A percentile compares a stretch with the other conserved stretches of the same genome.
Conservation (phyloP, 2,888 invertebrate genomes). For the Drosophila mayaguana region DNA sequence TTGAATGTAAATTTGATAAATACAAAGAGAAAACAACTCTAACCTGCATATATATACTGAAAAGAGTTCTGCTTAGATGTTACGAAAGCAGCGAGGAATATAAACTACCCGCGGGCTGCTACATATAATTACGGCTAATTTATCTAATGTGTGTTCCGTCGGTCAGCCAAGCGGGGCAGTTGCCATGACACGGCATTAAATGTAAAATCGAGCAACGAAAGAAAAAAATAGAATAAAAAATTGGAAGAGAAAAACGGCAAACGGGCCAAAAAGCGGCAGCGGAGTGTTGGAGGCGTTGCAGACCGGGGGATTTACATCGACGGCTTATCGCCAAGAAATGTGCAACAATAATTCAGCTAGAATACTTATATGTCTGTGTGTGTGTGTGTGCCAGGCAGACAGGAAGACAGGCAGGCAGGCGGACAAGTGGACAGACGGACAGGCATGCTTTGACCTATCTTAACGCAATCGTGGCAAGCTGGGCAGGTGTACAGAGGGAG, state of each 20-base stretch:
- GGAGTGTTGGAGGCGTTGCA: slow-evolving; percentile 9
- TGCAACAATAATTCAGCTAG: slow-evolving; percentile 56
- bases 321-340: slow-evolving; percentile 62
- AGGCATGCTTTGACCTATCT: slow-evolving; percentile 25
- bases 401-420: background rate
- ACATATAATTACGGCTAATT: slow-evolving; percentile 71
- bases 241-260: slow-evolving; percentile 1
- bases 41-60: too few relatives aligned
- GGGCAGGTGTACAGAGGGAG: slow-evolving; percentile 22
- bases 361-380: background rate
- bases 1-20: too few relatives aligned
- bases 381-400: background rate
- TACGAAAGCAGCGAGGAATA: slow-evolving; percentile 4
- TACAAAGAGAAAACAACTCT: too few relatives aligned
- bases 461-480: slow-evolving; percentile 21
- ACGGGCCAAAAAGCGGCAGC: slow-evolving; percentile 4
- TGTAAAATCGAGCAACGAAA: slow-evolving; percentile 39
- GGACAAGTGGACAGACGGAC: background rate
- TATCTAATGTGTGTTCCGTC: slow-evolving; percentile 63
- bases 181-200: slow-evolving; percentile 67
- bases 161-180: slow-evolving; percentile 48
- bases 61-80: background rate
- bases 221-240: slow-evolving; percentile 10
- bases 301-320: slow-evolving; percentile 30
- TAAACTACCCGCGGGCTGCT: slow-evolving; percentile 9